Base-by-base conservation (phyloP, 2,113 vertebrate species). In the Trogon surrucura region DNA sequence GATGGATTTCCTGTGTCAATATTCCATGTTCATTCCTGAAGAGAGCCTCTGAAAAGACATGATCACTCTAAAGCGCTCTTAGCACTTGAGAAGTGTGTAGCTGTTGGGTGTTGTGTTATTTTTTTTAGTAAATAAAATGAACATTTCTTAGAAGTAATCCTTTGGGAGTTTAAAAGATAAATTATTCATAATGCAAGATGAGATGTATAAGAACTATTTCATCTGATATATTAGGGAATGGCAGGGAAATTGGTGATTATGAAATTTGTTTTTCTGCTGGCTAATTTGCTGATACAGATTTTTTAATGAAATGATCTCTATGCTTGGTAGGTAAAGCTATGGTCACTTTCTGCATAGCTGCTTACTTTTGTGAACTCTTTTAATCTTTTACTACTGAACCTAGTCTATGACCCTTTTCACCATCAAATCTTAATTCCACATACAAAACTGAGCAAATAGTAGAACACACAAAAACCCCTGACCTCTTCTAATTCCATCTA, bases 1-100 rank as follows among this genome's bases (percentile, higher is more conserved):
- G 91, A 94, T 96, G 67, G 41, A 84, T 96, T 97, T 96, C 78
- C 84, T 96, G 86, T 91, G 83, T 96, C 96, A 97, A 15, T 93
- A 93, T 86, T 82, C 80, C 72, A 45, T 91, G 66, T 77, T 96
- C 79, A 66, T 95, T 96, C 56, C 58, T 94, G 88, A 96, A 96
- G 67, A 95, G 57, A 97, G 88, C 47, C 93, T 96, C 88, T 67
- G 90, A 95, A 96, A 94, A 95, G 50, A 84, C 81, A 80, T 93
- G 62, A 95, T 95, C 88, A 85, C 86, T 97, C 64, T 94, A 85
- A 97, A 97, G 86, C 91, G 85, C 88, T 94, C 80, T 94, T 69
- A 57, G 45, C 20, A 45, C 45, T 66, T 83, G 41, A 87, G 64
- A 88, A 95, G 86, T 62, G 30, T 61, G 56, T 54, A 80, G n/a